Conservation (phyloP, 2,797 vertebrate species). For the Alcedo atthis region DNA sequence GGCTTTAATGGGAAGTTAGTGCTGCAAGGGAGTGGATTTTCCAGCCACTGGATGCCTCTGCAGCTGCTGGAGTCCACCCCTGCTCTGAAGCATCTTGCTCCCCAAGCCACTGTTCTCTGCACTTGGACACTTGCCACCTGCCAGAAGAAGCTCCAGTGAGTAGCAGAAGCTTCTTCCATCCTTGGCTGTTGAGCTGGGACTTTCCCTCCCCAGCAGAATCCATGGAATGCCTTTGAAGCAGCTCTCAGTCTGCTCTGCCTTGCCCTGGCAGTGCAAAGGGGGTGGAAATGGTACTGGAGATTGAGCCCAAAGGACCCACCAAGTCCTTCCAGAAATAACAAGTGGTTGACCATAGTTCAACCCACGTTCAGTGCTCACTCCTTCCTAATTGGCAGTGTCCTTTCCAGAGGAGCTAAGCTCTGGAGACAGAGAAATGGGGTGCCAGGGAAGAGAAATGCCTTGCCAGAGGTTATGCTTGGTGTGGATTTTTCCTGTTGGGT, state of each 20-base stretch:
- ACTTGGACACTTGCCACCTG: not conserved
- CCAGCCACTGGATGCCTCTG: not conserved
- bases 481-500: slow-evolving; percentile 1
- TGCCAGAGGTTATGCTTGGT: slow-evolving; percentile 21
- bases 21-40: not conserved
- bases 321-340: slow-evolving; percentile 51
- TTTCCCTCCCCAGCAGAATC: slow-evolving; percentile 30
- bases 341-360: slow-evolving; percentile 19
- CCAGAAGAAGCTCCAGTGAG: slow-evolving; percentile 20
- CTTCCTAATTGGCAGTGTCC: not conserved
- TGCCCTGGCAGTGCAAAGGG: not conserved
- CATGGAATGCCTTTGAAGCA: slow-evolving; percentile 49
- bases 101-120: not conserved
- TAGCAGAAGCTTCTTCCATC: not conserved
- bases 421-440: not conserved
- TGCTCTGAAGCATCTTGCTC: not conserved
- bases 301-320: not conserved
- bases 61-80: not conserved
- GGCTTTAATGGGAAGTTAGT: not conserved
- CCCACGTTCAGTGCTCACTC: not conserved
- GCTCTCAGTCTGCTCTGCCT: slow-evolving; percentile 12
- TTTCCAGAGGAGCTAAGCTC: not conserved
- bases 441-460: not conserved
- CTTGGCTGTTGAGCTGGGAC: not conserved
- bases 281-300: slow-evolving; percentile 26